Conservation (phyloP, 1,140 invertebrate genomes). For the Drosophila watanabei region DNA sequence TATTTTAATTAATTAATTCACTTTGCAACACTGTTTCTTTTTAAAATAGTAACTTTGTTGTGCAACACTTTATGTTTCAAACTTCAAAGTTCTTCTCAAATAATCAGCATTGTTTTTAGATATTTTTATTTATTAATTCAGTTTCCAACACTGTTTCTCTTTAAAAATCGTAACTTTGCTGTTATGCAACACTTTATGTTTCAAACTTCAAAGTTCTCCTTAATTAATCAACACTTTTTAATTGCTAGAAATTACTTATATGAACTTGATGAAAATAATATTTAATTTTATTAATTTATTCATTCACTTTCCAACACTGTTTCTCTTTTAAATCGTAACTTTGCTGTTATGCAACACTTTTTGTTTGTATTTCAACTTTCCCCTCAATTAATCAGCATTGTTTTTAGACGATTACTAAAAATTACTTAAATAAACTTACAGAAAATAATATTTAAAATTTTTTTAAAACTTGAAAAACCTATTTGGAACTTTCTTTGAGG, state of each 20-base stretch:
- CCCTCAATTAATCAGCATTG: too few species aligned
- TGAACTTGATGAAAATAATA: too few species aligned
- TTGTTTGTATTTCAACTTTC: too few species aligned
- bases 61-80: too few species aligned
- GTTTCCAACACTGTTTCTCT: neutral
- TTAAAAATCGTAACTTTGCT: neutral
- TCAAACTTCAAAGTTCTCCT: too few species aligned
- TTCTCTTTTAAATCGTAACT: too few species aligned
- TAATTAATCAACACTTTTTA: neutral
- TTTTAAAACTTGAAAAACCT: too few species aligned
- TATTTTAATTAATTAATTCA: neutral
- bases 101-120: neutral
- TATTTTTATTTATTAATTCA: neutral
- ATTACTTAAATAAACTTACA: neutral
- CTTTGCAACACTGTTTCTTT: neutral
- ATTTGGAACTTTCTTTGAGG: too few species aligned
- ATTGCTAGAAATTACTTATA: too few species aligned
- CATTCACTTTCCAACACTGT: too few species aligned
- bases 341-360: too few species aligned
- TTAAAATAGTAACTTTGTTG: neutral
- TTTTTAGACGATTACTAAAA: neutral
- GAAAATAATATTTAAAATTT: neutral
- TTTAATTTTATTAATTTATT: too few species aligned
- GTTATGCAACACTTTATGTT: neutral
- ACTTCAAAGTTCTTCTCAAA: neutral